A percentile compares a stretch with the other conserved stretches of the same genome.
Conservation (phyloP, 2,797 vertebrate species). For the Potorous gilbertii region DNA sequence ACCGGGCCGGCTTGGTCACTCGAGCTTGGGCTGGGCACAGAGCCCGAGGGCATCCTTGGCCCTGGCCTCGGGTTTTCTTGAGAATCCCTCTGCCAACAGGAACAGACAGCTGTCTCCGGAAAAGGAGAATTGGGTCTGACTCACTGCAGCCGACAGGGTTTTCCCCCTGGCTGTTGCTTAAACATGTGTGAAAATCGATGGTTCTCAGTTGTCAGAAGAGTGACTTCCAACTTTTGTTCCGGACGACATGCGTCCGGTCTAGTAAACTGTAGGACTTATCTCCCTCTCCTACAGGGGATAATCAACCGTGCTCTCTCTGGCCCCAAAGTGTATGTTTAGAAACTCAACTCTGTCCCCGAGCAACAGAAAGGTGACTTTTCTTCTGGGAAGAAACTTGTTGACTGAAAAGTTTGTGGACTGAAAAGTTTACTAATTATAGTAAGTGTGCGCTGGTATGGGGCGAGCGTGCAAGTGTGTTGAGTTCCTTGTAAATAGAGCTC, state of each 20-base stretch:
- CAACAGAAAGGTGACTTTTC: background rate
- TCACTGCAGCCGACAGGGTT: background rate
- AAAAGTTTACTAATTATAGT: no score
- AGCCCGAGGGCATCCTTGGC: background rate
- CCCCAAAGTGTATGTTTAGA: background rate
- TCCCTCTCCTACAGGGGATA: background rate
- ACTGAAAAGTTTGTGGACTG: background rate
- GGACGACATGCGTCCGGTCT: background rate
- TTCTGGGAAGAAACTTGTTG: background rate
- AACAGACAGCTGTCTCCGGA: background rate
- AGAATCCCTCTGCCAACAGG: background rate
- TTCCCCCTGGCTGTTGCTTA: background rate
- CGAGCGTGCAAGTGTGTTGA: background rate
- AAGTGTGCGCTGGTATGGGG: background rate
- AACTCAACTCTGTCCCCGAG: background rate
- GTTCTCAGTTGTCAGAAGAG: background rate
- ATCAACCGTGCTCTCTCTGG: background rate
- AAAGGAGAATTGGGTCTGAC: background rate
- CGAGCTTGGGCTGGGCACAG: constrained; percentile 13
- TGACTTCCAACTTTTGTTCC: background rate
- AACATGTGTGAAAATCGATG: background rate
- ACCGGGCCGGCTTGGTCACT: background rate
- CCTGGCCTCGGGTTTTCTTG: background rate
- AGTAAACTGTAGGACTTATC: background rate
- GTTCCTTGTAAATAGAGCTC: background rate